These are phyloP conservation scores for Metaphire vulgaris DNA, from an alignment of 1,140 invertebrate genomes.

Conservation along the genomic window DNA sequence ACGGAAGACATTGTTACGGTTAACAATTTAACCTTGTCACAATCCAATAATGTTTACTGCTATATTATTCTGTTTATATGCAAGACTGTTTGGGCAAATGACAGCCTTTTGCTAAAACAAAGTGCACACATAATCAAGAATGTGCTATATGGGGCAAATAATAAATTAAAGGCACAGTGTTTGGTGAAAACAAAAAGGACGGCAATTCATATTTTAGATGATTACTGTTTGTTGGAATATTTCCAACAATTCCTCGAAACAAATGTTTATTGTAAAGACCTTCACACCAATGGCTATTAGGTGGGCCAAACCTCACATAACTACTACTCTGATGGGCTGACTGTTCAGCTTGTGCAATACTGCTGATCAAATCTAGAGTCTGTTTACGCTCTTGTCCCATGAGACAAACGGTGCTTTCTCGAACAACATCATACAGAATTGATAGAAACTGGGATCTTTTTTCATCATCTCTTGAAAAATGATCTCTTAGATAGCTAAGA, in stretches of 20 bases:
- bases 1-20: no score
- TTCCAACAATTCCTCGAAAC: not conserved
- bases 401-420: conserved; percentile 93
- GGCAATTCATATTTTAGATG: not conserved
- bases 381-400: conserved; percentile 97
- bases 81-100: no score
- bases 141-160: not conserved
- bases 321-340: conserved; percentile 43
- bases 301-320: conserved; percentile 44
- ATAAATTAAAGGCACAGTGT: not conserved
- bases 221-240: not conserved
- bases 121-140: not conserved
- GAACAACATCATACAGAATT: conserved; percentile 79
- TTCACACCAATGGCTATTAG: conserved; percentile 17
- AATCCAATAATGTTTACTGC: no score
- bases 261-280: not conserved
- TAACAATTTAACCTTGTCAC: no score
- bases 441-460: conserved; percentile 91
- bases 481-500: conserved; percentile 59
- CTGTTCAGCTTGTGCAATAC: conserved; percentile 72
- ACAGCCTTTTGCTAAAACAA: no score
- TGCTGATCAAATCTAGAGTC: conserved; percentile 85
- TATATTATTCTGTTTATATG: no score
- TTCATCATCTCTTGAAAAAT: conserved; percentile 86
- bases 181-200: not conserved